These are phyloP conservation scores for Drosophila subobscura DNA, from an alignment of 1,140 invertebrate species.

Conservation along the genomic window DNA sequence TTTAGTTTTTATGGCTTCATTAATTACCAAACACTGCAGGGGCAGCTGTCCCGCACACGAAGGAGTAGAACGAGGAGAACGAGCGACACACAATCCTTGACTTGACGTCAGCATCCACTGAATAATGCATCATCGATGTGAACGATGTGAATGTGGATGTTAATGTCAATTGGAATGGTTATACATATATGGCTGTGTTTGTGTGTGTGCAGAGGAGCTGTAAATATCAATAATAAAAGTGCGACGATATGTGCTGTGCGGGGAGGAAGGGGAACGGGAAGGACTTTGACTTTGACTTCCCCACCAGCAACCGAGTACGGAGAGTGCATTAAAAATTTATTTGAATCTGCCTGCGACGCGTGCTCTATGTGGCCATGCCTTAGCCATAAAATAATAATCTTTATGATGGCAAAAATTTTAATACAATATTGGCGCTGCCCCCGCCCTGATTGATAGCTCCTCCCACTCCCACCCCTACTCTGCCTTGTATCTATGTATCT, in stretches of 20 bases:
- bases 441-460: conserved; percentile 22
- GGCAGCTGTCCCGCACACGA: conserved; percentile 2
- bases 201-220: conserved; percentile 42
- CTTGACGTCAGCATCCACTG: conserved; percentile 70
- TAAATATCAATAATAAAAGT: conserved; percentile 82
- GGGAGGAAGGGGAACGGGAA: too few relatives aligned
- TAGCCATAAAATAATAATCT: conserved; percentile 78
- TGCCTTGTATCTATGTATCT: conserved; percentile 46
- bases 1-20: conserved; percentile 83
- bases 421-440: conserved; percentile 68
- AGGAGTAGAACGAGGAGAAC: background rate
- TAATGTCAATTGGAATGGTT: too few relatives aligned
- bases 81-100: conserved; percentile 45
- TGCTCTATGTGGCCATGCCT: conserved; percentile 19
- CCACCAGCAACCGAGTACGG: conserved; percentile 42
- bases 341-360: conserved; percentile 78
- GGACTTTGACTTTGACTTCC: too few relatives aligned
- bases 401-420: conserved; percentile 80
- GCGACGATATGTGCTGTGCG: conserved; percentile 37
- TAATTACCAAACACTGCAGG: conserved; percentile 71
- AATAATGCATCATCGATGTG: conserved; percentile 76
- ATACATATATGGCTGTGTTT: background rate
- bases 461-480: conserved; percentile 9
- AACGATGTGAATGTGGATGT: too few relatives aligned
- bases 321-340: conserved; percentile 82